Evolutionary conservation across 2,797 vertebrate genomes (phyloP), one percentile per base, ranked within the genome.

Genomic region (Octomys mimax): DNA sequence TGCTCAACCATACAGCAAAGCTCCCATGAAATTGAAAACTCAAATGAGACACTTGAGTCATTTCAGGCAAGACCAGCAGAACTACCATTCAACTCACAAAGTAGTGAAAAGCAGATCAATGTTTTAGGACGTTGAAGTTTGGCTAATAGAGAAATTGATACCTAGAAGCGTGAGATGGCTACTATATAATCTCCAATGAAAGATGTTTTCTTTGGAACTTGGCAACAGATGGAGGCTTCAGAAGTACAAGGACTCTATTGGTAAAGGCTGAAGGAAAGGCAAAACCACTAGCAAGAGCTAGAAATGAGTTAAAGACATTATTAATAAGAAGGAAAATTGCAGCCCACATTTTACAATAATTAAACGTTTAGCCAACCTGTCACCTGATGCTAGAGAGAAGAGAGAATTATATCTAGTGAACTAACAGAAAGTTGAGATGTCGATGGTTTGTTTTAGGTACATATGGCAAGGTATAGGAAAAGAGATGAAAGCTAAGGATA

Each of bases 141-240:
- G n/a, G 42, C 62, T 52, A 64, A 66, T 33, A 68, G 62, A 84
- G 31, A 91, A 89, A 91, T 4, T 36, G 3, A 21, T 78, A 62
- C 78, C 71, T 79, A 39, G 73, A 86, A 84, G 49, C 82, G 39
- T 6, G 7, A 52, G 5, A 3, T 78, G 42, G 21, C 49, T 82
- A 3, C 66, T 91, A 87, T 39, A 86, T 96, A 95, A 79, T 64
- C 71, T 75, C 39, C 33, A 84, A 33, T 54, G 73, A 57, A 68
- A 91, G 42, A 73, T 77, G 80, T 11, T 97, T 92, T 87, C 93
- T 94, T 85, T 83, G 57, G 31, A 96, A 96, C 49, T 49, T 59
- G 78, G n/a, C 66, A 85, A 61, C 96, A 97, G 96, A 95, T 90
- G 89, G 94, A 96, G 71, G 95, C 84, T 91, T 82, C 77, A 87